phyloP scores from a whole-genome alignment of 2,888 invertebrate species.

The Nomada hirtipes region DNA sequence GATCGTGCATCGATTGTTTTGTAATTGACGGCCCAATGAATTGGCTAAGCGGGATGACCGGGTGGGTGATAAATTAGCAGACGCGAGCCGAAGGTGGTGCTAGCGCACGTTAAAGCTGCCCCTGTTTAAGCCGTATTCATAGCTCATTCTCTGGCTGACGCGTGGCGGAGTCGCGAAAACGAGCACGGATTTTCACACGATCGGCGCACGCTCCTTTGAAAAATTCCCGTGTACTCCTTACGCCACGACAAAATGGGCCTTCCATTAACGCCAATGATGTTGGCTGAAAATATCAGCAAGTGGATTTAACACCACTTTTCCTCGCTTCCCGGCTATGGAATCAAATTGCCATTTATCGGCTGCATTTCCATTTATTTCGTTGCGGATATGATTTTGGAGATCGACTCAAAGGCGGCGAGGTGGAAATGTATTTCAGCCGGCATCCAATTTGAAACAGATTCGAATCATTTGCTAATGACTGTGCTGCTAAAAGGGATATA shows the following conservation, averaged over 20 bases:
- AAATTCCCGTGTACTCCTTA: constrained; percentile 11
- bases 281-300: not conserved
- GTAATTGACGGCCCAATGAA: constrained; percentile 68
- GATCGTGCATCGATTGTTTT: constrained; percentile 65
- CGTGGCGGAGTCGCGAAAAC: not conserved
- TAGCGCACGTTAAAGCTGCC: constrained; percentile 33
- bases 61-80: constrained; percentile 64
- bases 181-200: constrained; percentile 14
- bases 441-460: not conserved
- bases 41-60: constrained; percentile 61
- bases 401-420: not conserved
- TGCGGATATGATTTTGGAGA: not conserved
- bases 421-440: constrained; percentile 7
- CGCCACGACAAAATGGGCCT: not conserved
- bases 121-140: constrained; percentile 47
- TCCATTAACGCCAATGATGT: not conserved
- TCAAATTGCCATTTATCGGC: constrained; percentile 20
- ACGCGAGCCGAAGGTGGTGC: constrained; percentile 24
- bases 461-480: constrained; percentile 6
- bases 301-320: constrained; percentile 13
- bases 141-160: constrained; percentile 31
- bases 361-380: constrained; percentile 5
- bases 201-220: constrained; percentile 10
- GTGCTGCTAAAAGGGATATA: not conserved
- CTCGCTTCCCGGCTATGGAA: not conserved